Percentiles rank a stretch among this genome's conserved stretches.
These are phyloP conservation scores for Sarcophaga peregrina DNA, from an alignment of 1,140 invertebrate genomes.

Conservation along the genomic window DNA sequence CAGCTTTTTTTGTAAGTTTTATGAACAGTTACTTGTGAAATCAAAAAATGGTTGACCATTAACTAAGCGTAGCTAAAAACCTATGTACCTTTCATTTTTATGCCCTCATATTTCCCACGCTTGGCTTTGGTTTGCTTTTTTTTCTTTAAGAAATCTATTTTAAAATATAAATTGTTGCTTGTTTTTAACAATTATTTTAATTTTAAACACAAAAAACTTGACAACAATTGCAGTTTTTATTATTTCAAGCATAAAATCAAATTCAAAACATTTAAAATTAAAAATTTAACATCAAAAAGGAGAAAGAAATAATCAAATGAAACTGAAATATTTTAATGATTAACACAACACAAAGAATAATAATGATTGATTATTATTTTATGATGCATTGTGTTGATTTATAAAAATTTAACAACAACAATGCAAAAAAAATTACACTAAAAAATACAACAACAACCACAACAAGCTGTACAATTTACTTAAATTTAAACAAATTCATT, in stretches of 20 bases:
- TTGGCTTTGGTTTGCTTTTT: background rate
- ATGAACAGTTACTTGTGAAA: no score
- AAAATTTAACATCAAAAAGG: no score
- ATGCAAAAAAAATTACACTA: background rate
- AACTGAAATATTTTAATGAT: background rate
- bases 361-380: slow-evolving; percentile 27
- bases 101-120: background rate
- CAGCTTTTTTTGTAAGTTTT: no score
- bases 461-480: slow-evolving; percentile 6
- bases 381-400: slow-evolving; percentile 27
- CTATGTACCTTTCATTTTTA: background rate
- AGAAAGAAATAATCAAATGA: background rate
- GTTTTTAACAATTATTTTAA: background rate
- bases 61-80: background rate
- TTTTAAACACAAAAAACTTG: background rate
- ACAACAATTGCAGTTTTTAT: background rate
- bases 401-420: slow-evolving; percentile 2
- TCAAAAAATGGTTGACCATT: no score
- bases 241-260: no score
- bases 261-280: no score
- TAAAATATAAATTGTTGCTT: background rate
- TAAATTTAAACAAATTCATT: slow-evolving; percentile 23
- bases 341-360: background rate
- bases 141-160: background rate
- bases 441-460: background rate